phyloP scores from a whole-genome alignment of 2,113 vertebrate species.

The Thalassarche chlororhynchos region DNA sequence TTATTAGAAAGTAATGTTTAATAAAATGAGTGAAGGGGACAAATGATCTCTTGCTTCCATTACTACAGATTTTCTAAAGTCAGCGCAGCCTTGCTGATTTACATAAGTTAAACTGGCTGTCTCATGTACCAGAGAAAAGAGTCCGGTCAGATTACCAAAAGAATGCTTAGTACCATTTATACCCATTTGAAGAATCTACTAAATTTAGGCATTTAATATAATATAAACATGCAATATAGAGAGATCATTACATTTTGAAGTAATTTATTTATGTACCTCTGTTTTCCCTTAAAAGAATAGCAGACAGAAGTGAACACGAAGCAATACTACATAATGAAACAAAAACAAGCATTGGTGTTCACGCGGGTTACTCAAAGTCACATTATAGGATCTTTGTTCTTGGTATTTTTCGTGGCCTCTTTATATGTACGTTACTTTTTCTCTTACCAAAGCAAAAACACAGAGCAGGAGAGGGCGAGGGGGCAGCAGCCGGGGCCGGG shows the following conservation, averaged over 20 bases:
- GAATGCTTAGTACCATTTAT: neutral
- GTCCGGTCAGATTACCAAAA: neutral
- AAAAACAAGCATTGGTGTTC: neutral
- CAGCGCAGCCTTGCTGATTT: neutral
- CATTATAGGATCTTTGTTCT: constrained; percentile 7
- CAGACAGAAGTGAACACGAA: neutral
- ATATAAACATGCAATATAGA: neutral
- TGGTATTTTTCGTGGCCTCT: neutral
- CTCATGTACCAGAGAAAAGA: rapidly evolving
- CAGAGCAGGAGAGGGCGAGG: neutral
- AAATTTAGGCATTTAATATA: neutral
- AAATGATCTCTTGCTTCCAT: neutral
- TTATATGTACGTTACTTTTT: neutral
- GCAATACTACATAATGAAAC: neutral
- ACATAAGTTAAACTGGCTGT: neutral
- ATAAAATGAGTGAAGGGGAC: neutral
- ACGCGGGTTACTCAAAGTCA: neutral
- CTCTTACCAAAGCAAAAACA: neutral
- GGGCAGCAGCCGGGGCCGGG: neutral
- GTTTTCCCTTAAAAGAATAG: neutral
- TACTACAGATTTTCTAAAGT: neutral
- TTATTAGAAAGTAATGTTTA: neutral
- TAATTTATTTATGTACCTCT: neutral
- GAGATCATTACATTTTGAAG: neutral
- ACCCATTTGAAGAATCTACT: neutral